phyloP scores from a whole-genome alignment of 35 echinoderm and acorn worm genomes.

The Heliocidaris erythrogramma region DNA sequence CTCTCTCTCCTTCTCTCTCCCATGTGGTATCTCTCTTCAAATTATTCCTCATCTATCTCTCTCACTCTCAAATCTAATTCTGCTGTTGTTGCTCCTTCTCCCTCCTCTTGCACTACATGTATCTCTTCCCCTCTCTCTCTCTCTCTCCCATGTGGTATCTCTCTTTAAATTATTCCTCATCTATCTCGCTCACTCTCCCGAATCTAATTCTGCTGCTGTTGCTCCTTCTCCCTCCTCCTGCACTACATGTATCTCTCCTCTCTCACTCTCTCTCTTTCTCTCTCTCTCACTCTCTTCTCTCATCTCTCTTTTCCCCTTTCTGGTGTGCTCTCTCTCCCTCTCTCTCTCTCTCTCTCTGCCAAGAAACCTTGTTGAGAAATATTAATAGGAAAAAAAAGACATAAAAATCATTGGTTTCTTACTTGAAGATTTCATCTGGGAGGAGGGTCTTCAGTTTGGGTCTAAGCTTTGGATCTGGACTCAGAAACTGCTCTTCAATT shows the following conservation, averaged over 20 bases:
- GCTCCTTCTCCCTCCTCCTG: no score
- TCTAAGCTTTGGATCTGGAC: slow-evolving; percentile 72
- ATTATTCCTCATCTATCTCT: neutral
- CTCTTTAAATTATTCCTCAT: neutral
- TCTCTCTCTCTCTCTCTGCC: neutral
- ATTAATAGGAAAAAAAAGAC: neutral
- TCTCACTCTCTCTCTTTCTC: neutral
- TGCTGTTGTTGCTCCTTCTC: neutral
- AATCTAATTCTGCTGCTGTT: no score
- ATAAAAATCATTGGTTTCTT: slow-evolving; percentile 14
- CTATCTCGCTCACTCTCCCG: neutral
- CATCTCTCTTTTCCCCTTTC: no score
- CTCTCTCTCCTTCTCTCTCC: neutral
- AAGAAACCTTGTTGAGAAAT: neutral
- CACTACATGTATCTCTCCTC: neutral
- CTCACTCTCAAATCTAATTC: neutral
- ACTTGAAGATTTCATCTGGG: slow-evolving; percentile 84
- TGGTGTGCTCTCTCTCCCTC: no score
- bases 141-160: neutral
- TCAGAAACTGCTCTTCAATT: slow-evolving; percentile 79
- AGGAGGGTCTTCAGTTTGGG: slow-evolving; percentile 78
- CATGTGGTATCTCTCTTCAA: neutral
- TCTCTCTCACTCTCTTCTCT: neutral
- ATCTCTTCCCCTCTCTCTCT: neutral
- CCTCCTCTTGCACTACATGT: no score